Percentiles rank a stretch among this genome's conserved stretches.
Conservation (phyloP, 2,888 invertebrate species). For the Lasioglossum malachurum region DNA sequence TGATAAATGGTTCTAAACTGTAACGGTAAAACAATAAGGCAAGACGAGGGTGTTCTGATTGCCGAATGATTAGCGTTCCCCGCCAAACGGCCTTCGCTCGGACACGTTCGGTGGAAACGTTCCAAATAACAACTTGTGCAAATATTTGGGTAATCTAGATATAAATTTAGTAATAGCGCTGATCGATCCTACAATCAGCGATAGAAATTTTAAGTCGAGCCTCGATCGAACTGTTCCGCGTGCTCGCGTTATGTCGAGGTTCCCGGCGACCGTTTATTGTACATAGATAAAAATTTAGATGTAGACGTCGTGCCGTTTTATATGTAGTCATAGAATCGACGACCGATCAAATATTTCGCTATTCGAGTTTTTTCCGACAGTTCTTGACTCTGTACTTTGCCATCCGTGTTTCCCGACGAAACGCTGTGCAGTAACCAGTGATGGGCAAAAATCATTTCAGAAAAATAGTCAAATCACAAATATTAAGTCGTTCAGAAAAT, state of each 20-base stretch:
- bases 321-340: constrained; percentile 61
- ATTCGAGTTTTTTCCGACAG: constrained; percentile 38
- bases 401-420: constrained; percentile 21
- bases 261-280: constrained; percentile 62
- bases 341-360: constrained; percentile 43
- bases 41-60: background rate
- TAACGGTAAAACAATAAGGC: background rate
- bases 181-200: constrained; percentile 48
- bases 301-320: constrained; percentile 68
- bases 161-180: constrained; percentile 62
- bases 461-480: background rate
- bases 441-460: background rate
- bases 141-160: constrained; percentile 59
- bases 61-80: constrained; percentile 3
- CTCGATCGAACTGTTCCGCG: constrained; percentile 28
- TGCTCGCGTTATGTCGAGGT: constrained; percentile 30
- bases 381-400: constrained; percentile 50
- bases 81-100: background rate
- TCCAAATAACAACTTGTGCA: constrained; percentile 47
- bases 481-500: background rate
- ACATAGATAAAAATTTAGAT: constrained; percentile 64
- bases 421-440: background rate
- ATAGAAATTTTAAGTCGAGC: constrained; percentile 53
- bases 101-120: constrained; percentile 23
- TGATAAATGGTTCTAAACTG: constrained; percentile 30